Evolutionary conservation across 2,113 vertebrate species (phyloP).

Genomic region (Ploceus nigricollis): DNA sequence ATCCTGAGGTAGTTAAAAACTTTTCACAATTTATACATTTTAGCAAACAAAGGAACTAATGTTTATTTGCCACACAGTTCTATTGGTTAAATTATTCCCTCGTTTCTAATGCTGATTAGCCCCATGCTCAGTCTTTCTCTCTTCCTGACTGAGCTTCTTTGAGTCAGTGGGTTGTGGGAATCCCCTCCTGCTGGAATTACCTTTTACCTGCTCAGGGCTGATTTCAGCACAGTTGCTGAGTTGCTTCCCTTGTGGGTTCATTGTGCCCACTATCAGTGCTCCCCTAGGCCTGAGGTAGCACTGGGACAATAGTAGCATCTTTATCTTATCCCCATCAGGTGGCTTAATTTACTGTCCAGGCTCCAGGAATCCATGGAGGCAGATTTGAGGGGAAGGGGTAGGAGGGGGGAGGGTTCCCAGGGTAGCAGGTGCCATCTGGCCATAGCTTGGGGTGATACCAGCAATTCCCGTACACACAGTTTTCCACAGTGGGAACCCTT

Average conservation of each 20-base stretch:
- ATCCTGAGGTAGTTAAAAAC: fast-evolving
- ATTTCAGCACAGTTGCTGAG: neutral
- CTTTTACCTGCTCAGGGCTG: neutral
- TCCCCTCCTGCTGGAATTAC: neutral
- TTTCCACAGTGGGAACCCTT: neutral
- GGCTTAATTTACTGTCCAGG: no score
- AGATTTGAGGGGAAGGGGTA: neutral
- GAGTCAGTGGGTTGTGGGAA: neutral
- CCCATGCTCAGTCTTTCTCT: neutral
- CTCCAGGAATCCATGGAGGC: neutral
- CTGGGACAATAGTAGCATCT: neutral
- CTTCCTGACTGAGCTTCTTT: neutral
- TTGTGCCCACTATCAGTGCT: neutral
- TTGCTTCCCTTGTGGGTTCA: neutral
- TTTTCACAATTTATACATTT: neutral
- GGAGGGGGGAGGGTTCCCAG: neutral
- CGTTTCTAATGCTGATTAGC: neutral
- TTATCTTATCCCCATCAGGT: no score
- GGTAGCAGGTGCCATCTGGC: neutral
- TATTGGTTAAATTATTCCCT: neutral
- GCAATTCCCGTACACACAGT: neutral
- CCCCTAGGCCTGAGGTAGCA: neutral
- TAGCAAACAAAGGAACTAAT: neutral
- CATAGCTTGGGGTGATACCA: neutral
- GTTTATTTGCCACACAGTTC: neutral